These are phyloP conservation scores for Prunella fulvescens DNA, from an alignment of 2,113 vertebrate species.

Conservation along the genomic window DNA sequence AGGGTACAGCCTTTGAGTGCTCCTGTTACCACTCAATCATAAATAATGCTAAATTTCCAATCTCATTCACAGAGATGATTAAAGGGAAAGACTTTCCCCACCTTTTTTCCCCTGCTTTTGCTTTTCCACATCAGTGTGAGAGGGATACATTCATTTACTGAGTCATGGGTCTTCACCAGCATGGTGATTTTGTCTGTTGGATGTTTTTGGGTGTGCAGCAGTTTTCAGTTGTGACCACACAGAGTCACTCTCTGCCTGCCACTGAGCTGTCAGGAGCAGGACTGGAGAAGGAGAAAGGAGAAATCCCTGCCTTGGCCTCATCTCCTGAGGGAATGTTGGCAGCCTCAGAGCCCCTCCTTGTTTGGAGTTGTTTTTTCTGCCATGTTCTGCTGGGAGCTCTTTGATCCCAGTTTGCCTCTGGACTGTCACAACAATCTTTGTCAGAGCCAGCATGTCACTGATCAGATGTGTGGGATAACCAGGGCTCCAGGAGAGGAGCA, in stretches of 20 bases:
- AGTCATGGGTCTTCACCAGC: no score
- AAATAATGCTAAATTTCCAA: neutral
- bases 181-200: fast-evolving
- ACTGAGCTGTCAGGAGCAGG: neutral
- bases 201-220: neutral
- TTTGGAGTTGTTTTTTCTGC: neutral
- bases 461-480: neutral
- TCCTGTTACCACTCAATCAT: neutral
- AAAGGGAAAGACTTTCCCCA: neutral
- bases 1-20: neutral
- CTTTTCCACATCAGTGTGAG: neutral
- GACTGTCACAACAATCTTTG: neutral
- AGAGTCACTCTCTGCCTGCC: constrained; percentile 45
- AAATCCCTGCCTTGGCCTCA: neutral
- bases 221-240: neutral
- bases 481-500: neutral
- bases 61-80: neutral
- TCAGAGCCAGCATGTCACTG: neutral
- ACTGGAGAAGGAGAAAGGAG: neutral
- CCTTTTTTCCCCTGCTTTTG: neutral
- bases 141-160: neutral
- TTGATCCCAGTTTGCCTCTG: neutral
- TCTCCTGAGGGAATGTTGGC: neutral
- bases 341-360: neutral
- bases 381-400: neutral